phyloP scores from a whole-genome alignment of 2,888 invertebrate species.

The Pyrrhosoma nymphula region DNA sequence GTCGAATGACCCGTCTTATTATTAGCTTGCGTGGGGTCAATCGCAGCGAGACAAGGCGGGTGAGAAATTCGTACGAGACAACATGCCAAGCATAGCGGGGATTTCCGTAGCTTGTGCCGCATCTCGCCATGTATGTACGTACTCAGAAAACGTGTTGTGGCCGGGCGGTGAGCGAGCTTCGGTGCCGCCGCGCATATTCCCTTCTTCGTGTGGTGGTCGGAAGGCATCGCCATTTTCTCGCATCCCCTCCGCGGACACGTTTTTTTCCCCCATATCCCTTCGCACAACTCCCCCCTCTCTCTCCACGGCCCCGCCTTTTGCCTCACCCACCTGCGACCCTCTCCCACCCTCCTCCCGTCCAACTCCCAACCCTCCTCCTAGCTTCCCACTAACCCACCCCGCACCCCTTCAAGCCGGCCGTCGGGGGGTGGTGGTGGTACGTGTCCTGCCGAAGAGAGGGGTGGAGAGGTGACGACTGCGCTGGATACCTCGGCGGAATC shows the following conservation, averaged over 20 bases:
- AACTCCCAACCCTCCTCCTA: background rate
- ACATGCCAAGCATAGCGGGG: background rate
- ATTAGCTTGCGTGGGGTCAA: too few species aligned
- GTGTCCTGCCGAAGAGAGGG: background rate
- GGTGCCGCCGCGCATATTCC: background rate
- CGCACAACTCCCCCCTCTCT: background rate
- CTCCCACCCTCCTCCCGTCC: background rate
- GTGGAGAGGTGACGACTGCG: conserved; percentile 36
- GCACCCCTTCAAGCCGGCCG: background rate
- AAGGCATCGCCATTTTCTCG: conserved; percentile 19
- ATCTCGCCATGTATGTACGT: background rate
- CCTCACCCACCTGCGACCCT: background rate
- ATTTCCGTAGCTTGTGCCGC: background rate
- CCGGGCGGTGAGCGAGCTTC: background rate
- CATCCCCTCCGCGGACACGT: background rate
- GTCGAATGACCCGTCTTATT: too few species aligned
- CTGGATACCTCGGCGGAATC: conserved; percentile 38
- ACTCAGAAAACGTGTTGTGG: too few species aligned
- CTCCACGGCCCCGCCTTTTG: background rate
- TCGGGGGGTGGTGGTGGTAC: background rate
- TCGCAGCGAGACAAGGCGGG: background rate
- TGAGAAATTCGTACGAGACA: background rate
- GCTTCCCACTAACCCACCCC: background rate
- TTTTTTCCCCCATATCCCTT: background rate
- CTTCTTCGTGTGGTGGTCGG: background rate